Evolutionary conservation across 2,113 vertebrate species (phyloP).

Genomic region (Halichoeres trimaculatus): DNA sequence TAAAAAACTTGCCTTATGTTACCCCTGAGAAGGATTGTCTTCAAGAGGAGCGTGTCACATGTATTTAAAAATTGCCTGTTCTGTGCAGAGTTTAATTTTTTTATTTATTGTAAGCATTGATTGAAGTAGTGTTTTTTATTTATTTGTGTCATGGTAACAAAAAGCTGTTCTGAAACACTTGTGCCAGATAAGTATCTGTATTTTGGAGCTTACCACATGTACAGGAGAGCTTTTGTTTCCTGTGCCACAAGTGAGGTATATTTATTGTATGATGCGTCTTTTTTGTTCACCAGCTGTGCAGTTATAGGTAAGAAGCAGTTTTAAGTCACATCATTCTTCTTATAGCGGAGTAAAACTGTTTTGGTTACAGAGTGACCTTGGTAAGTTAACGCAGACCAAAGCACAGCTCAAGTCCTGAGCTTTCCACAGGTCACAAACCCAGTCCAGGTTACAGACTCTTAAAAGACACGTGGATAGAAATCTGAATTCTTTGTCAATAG

Average conservation of each 20-base stretch:
- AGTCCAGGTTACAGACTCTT: not conserved
- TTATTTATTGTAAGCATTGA: not conserved
- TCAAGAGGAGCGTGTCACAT: not conserved
- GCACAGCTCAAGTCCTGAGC: not conserved
- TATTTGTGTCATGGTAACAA: not conserved
- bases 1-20: too few species aligned
- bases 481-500: not conserved
- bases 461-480: conserved; percentile 13
- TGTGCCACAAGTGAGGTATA: not conserved
- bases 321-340: not conserved
- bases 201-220: not conserved
- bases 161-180: not conserved
- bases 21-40: too few species aligned
- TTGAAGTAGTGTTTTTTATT: too few species aligned
- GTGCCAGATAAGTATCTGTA: conserved; percentile 3
- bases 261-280: not conserved
- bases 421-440: not conserved
- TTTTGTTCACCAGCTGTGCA: not conserved
- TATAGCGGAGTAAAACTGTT: not conserved
- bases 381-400: not conserved
- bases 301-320: not conserved
- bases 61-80: conserved; percentile 8
- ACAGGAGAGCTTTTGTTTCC: not conserved
- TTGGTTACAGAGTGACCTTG: not conserved
- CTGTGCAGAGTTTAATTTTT: not conserved